Evolutionary conservation across 2,797 vertebrate species (phyloP), one percentile per base, ranked within the genome.

Genomic region (Potorous gilbertii): DNA sequence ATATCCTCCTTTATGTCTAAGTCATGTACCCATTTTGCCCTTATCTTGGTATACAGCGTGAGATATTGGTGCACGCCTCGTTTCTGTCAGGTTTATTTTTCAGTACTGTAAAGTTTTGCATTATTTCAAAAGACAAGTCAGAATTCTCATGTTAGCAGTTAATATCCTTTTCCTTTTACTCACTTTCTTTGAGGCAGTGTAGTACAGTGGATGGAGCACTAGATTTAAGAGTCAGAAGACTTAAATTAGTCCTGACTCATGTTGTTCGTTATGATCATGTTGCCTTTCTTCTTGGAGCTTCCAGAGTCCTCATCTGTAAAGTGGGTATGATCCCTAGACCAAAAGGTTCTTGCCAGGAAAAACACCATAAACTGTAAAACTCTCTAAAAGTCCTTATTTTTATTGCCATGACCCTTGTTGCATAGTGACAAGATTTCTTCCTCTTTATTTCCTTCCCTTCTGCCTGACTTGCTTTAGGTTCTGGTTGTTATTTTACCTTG

Each of bases 401-500:
- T 87, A 50, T 87, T 46, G 21, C 21, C 40, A 87, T 87, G 40
- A 87, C 21, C 74, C 2, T 50, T 87, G 40, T 46, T 46, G 21
- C 40, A 27, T 27, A 1, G 74, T 10, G 40, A 9, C 46, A 50
- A 28, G 74, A 87, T 46, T 87, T 87, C 55, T 31, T 54, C 28
- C 56, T 96, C 90, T 92, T 90, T 93, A 24, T 90, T 87, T 24
- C 92, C 96, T 27, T 93, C 9, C 92, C 94, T 55, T 54, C 94
- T 50, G 90, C 96, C 96, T 94, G 95, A 96, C 97, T 92, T 92
- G 66, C 95, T 89, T 24, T 91, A 91, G 95, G 94, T 96, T 96
- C 95, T 89, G 91, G 96, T 94, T 94, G 92, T 93, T 96, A 93
- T 97, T 98, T 95, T 94, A 95, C 97, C 97, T 95, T 98, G 98